Conservation (phyloP, 2,797 vertebrate species). For the Spinibarbus caldwelli region DNA sequence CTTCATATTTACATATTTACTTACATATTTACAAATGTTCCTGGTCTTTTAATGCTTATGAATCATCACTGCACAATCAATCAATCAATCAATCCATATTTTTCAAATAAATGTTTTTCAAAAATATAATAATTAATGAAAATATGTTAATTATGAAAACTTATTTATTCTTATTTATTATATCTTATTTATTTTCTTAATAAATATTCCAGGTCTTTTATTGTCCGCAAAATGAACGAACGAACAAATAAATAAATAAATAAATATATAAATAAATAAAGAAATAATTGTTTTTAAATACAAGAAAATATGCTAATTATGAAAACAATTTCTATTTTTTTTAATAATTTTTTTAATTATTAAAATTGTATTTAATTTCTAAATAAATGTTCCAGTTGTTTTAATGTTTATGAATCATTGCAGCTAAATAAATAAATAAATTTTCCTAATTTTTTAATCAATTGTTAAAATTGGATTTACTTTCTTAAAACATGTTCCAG, state of each 20-base stretch:
- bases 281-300: too few relatives aligned
- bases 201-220: too few relatives aligned
- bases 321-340: background rate
- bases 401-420: background rate
- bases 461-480: background rate
- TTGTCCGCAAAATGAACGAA: too few relatives aligned
- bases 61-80: background rate
- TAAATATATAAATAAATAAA: too few relatives aligned
- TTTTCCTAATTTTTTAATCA: background rate
- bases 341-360: too few relatives aligned
- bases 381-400: background rate
- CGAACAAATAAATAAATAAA: too few relatives aligned
- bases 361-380: too few relatives aligned
- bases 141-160: too few relatives aligned
- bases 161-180: too few relatives aligned
- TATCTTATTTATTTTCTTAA: too few relatives aligned
- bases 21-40: background rate
- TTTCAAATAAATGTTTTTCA: background rate
- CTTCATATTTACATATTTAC: too few relatives aligned
- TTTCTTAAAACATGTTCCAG: background rate
- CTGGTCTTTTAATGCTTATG: background rate
- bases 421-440: background rate
- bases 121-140: too few relatives aligned
- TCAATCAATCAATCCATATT: background rate
- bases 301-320: background rate